Evolutionary conservation across 2,888 invertebrate species (phyloP), one percentile per base, ranked within the genome.

Genomic region (Polyommatus icarus): DNA sequence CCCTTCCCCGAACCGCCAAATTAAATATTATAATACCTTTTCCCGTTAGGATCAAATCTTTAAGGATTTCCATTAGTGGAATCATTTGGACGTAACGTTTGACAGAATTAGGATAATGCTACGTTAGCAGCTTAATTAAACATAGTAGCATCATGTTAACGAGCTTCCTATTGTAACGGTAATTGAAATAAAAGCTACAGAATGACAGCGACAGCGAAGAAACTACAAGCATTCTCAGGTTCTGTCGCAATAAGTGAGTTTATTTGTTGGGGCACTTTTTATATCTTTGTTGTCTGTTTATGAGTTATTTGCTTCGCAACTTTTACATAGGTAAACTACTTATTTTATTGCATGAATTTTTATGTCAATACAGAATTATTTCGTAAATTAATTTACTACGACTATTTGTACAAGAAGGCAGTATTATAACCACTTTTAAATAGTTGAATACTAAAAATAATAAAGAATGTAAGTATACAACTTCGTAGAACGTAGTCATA

Each of bases 21-120:
- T 75, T 54, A 50, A 75, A 75, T 50, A 46, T 40, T 73, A 75
- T 75, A 54, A 54, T 75, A 75, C 54, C 29, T 75, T 54, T 50
- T 54, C 75, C 18, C 75, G 75, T 75, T 50, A 54, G 50, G 54
- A 15, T 29, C 75, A 54, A 75, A 75, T 75, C 75, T 73, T 20
- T 73, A 73, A 46, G 20, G 73, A 24, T 46, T 12, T 73, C 46
- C 20, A 73, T 73, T 46, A 73, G 46, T 46, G 20, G 46, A 46
- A 46, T 73, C 46, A 73, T 73, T 46, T 46, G 24, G 20, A 67
- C 29, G 15, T 67, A 6, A 67, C 24, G 67, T 67, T 67, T 1
- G 67, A 18, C 67, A 67, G 67, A 32, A 67, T 67, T 67, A 32
- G 29, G 15, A 67, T 29, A 67, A 67, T 15, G 29, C 67, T 67